Conservation (phyloP, 1,140 invertebrate species). For the Diabrotica virgifera region DNA sequence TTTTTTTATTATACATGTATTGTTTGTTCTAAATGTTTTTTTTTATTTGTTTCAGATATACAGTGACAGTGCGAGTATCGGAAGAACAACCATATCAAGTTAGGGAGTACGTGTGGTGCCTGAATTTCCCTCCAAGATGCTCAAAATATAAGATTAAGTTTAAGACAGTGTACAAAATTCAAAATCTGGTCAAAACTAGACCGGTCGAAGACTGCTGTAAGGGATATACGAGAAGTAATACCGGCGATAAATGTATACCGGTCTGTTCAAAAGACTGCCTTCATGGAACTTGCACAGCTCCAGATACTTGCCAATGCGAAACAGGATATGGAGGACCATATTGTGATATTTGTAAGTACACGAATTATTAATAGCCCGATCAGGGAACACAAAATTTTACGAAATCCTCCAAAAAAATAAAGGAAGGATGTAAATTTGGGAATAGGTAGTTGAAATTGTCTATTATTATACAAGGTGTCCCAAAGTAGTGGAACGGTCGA, state of each 20-base stretch:
- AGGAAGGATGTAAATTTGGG: too few species aligned
- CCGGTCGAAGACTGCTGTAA: conserved; percentile 82
- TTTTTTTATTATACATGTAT: too few species aligned
- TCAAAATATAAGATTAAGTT: conserved; percentile 80
- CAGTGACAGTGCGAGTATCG: conserved; percentile 67
- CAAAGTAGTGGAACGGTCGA: too few species aligned
- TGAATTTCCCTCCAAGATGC: conserved; percentile 79
- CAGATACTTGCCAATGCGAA: conserved; percentile 83
- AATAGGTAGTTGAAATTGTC: too few species aligned
- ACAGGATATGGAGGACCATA: conserved; percentile 82
- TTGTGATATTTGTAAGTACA: conserved; percentile 85
- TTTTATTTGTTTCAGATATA: conserved; percentile 58
- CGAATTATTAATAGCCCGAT: too few species aligned
- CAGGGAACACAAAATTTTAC: too few species aligned
- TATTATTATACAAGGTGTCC: too few species aligned
- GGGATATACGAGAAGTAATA: conserved; percentile 67
- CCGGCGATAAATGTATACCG: conserved; percentile 67
- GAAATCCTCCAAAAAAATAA: too few species aligned
- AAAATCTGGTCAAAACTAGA: conserved; percentile 68
- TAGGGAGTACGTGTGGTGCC: conserved; percentile 76
- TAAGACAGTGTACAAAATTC: conserved; percentile 66
- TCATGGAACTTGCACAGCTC: conserved; percentile 80
- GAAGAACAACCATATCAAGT: conserved; percentile 79
- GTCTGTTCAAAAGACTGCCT: conserved; percentile 77
- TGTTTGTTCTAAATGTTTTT: neutral